Evolutionary conservation across 2,888 invertebrate species (phyloP), one percentile per base, ranked within the genome.

Genomic region (Hyles lineata): DNA sequence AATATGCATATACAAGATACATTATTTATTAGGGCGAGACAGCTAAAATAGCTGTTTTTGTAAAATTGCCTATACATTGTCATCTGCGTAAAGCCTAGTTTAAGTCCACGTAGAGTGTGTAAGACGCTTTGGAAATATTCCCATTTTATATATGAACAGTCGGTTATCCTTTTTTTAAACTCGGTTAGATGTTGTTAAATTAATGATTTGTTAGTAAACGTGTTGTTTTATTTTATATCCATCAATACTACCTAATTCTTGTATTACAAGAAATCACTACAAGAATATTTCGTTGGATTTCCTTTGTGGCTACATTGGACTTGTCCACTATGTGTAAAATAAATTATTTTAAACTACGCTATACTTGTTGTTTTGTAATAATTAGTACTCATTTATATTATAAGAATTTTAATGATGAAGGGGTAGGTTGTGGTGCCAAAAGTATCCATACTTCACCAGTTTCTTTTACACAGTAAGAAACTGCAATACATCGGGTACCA

Each of bases 181-280:
- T 76, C 74, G 73, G 72, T 77, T 81, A 80, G 80, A 79, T 81
- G 78, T 81, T 83, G 81, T 80, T 82, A 80, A 82, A 82, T 80
- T 80, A 83, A 82, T 79, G 74, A 81, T 80, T 82, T 82, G 81
- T 83, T 82, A 82, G 79, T 76, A 78, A 70, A 69, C 50, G n/a
- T 70, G 73, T 62, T 70, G 78, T 67, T 67, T 67, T 23, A 67
- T 67, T 67, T 67, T 50, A 50, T 67, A 67, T 50, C 50, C 23
- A 23, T n/a, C 15, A 11, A 1, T 67, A n/a, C 23, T 7, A 17
- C 43, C 43, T 5, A 3, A 4, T 50, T 15, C 17, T 21, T 21
- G n/a, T 29, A 29, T 29, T 29, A 29, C 29, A 29, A 29, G 29
- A 29, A 29, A 29, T 29, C 3, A 7, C 11, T 52, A 52, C 52